Base-by-base conservation (phyloP, 2,888 invertebrate species). In the Proisotoma minuta region DNA sequence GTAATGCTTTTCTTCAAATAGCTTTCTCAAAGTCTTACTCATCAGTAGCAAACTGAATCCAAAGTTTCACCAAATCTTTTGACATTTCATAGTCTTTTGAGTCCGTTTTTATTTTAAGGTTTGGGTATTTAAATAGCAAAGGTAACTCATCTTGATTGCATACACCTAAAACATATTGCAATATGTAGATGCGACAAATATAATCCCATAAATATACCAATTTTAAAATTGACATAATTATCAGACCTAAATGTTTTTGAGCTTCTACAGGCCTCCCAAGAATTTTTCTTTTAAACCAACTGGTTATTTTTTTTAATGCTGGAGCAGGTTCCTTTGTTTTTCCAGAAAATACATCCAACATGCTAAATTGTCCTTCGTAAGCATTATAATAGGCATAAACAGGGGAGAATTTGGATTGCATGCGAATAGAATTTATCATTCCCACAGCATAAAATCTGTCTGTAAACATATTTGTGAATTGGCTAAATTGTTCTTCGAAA, bases 71-170 rank as follows among this genome's bases (percentile, higher is more conserved):
- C 20, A 70, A 27, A n/a, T 66, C 61, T 26, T 66, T 66, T 3
- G 70, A 70, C 47, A 65, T 60, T 29, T 51, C 40, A 27, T 68
- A 70, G 57, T 70, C 70, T 28, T 60, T 60, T 3, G 62, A 63
- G 43, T 68, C 63, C 47, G 63, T 65, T 28, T 64, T 66, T 28
- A 68, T 66, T 63, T 66, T 68, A 1, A 81, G 52, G 18, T 66
- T 63, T 0, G 81, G 79, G 34, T 79, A 77, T 49, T 78, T 78
- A 65, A 82, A 81, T 1, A 82, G 73, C 66, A 82, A 82, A 34
- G 82, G 75, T 20, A 82, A 71, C 71, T 83, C 82, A 72, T 83
- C 82, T 66, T 81, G 81, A 71, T 82, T 82, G 1, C 79, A 78
- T 1, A 79, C 79, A 29, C 77, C 78, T 78, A 60, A 50, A 74